A percentile compares a stretch with the other conserved stretches of the same genome.
Evolutionary conservation across 1,140 invertebrate genomes (phyloP).

Genomic region (Heliconius congener): DNA sequence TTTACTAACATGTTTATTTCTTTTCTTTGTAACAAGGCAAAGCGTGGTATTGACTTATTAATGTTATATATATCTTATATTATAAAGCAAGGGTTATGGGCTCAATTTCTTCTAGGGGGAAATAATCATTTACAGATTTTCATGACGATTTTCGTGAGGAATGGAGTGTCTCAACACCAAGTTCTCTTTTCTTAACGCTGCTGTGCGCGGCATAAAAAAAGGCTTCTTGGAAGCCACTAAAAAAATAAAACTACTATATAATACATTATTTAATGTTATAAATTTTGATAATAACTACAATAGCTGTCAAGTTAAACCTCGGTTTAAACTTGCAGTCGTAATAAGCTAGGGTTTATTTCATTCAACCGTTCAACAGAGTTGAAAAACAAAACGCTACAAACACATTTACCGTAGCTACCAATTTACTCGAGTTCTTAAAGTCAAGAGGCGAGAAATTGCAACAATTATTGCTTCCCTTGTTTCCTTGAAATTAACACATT

Average conservation of each 20-base stretch:
- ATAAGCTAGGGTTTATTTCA: conserved; percentile 26
- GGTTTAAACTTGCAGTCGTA: background rate
- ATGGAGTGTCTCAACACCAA: background rate
- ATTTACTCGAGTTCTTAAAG: conserved; percentile 36
- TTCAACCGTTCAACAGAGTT: conserved; percentile 30
- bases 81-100: too few species aligned
- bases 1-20: too few species aligned
- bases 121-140: too few species aligned
- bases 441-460: conserved; percentile 25
- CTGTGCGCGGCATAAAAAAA: too few species aligned
- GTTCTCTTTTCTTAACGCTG: background rate
- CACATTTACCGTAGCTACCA: conserved; percentile 33
- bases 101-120: too few species aligned
- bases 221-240: too few species aligned
- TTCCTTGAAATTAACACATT: conserved; percentile 29
- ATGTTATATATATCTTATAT: too few species aligned
- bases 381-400: conserved; percentile 33
- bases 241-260: too few species aligned
- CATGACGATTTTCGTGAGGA: background rate
- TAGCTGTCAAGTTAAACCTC: background rate
- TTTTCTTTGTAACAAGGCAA: background rate
- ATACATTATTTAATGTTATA: background rate
- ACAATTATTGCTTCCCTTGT: conserved; percentile 34
- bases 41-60: too few species aligned
- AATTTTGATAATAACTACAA: background rate